phyloP scores from a whole-genome alignment of 2,797 vertebrate species.

The Lagocephalus sceleratus region DNA sequence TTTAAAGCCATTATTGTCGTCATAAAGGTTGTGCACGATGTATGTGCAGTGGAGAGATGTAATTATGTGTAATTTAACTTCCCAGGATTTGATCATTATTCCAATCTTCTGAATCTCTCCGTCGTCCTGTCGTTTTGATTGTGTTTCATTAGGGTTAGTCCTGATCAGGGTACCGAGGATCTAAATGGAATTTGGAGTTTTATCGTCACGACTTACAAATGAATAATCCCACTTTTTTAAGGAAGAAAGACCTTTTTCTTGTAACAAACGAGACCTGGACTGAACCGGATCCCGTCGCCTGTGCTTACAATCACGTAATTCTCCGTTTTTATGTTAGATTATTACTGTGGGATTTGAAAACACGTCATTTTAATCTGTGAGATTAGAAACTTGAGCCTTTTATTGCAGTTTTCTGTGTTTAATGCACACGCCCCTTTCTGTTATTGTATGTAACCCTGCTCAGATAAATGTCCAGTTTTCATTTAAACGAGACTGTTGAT shows the following conservation, averaged over 20 bases:
- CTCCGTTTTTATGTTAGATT: constrained; percentile 19
- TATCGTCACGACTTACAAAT: constrained; percentile 17
- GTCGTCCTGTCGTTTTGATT: constrained; percentile 22
- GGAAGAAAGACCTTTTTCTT: constrained; percentile 13
- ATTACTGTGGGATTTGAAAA: constrained; percentile 25
- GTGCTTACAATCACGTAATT: constrained; percentile 38
- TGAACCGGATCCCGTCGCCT: constrained; percentile 15
- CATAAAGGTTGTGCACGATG: constrained; percentile 34
- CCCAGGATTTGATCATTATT: constrained; percentile 33
- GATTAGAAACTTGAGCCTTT: constrained; percentile 29
- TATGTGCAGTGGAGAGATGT: constrained; percentile 42
- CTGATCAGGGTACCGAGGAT: constrained; percentile 66
- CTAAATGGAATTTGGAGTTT: constrained; percentile 48
- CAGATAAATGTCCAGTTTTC: constrained; percentile 46
- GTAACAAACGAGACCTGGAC: constrained; percentile 13
- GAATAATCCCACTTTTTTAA: constrained; percentile 5
- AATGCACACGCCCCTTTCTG: constrained; percentile 20
- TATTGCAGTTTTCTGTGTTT: constrained; percentile 30
- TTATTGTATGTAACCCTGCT: constrained; percentile 52
- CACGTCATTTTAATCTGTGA: constrained; percentile 30
- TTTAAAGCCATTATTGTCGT: constrained; percentile 67
- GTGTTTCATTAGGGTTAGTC: constrained; percentile 45
- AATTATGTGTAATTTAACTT: constrained; percentile 41
- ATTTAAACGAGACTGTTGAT: constrained; percentile 43
- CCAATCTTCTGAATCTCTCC: constrained; percentile 29